Evolutionary conservation across 2,113 vertebrate species (phyloP).

Genomic region (Datnioides undecimradiatus): DNA sequence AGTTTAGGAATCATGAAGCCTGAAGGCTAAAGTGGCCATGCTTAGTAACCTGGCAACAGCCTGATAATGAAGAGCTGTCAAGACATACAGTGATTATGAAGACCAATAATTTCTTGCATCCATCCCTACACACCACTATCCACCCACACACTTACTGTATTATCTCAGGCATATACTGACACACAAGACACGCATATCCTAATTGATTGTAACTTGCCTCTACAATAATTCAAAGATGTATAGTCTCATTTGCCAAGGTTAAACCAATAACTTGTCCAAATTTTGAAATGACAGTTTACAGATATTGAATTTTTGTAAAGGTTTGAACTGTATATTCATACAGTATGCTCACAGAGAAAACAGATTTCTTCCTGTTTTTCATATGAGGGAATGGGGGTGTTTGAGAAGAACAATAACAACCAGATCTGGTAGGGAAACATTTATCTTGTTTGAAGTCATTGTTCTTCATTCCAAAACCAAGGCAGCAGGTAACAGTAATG

Average conservation of each 20-base stretch:
- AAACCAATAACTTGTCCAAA: background rate
- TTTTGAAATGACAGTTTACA: background rate
- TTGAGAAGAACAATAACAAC: conserved; percentile 18
- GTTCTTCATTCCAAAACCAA: conserved; percentile 32
- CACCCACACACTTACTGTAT: background rate
- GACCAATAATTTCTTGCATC: conserved; percentile 21
- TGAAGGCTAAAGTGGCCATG: background rate
- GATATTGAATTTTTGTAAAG: background rate
- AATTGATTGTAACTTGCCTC: background rate
- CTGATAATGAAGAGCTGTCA: conserved; percentile 18
- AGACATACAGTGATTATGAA: conserved; percentile 13
- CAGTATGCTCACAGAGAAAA: background rate
- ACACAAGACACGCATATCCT: background rate
- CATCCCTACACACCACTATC: background rate
- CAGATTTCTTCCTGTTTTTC: background rate
- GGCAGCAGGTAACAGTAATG: conserved; percentile 12
- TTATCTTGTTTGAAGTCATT: conserved; percentile 34
- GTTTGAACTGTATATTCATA: background rate
- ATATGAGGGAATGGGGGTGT: conserved; percentile 9
- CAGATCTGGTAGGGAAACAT: conserved; percentile 11
- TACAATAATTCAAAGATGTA: background rate
- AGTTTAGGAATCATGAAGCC: background rate
- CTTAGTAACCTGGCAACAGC: conserved; percentile 47
- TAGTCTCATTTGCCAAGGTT: background rate
- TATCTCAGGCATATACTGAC: conserved; percentile 4